These are phyloP conservation scores for Geophilus truncorum DNA, from an alignment of 2,888 invertebrate species.

Conservation along the genomic window DNA sequence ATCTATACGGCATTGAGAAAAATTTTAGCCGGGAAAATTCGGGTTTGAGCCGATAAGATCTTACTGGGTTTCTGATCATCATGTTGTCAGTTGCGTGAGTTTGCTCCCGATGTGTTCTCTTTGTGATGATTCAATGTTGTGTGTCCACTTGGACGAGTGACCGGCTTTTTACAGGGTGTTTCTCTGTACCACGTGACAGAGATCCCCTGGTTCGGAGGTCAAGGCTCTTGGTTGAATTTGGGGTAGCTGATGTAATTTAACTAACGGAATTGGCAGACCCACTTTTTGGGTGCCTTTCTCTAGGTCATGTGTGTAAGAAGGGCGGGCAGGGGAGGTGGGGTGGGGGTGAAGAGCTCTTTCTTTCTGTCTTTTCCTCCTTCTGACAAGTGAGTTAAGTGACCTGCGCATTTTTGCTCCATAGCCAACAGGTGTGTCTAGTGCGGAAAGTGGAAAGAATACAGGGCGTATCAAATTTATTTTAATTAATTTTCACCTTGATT, in stretches of 20 bases:
- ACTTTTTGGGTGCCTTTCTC: neutral
- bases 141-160: neutral
- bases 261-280: neutral
- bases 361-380: neutral
- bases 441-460: neutral
- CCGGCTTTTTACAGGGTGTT: neutral
- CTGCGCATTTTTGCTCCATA: neutral
- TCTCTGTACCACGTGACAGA: neutral
- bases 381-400: neutral
- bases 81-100: neutral
- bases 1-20: neutral
- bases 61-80: neutral
- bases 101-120: neutral
- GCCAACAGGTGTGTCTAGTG: neutral
- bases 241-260: neutral
- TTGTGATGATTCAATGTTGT: neutral
- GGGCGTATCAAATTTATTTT: neutral
- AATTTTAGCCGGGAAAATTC: neutral
- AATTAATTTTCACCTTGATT: neutral
- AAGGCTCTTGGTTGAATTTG: neutral
- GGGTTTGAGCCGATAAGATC: neutral
- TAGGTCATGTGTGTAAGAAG: neutral
- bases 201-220: neutral
- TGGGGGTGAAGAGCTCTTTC: neutral
- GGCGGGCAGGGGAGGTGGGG: neutral